A percentile compares a stretch with the other conserved stretches of the same genome.
phyloP scores from a whole-genome alignment of 2,888 invertebrate genomes.

The Campoplex capitator region DNA sequence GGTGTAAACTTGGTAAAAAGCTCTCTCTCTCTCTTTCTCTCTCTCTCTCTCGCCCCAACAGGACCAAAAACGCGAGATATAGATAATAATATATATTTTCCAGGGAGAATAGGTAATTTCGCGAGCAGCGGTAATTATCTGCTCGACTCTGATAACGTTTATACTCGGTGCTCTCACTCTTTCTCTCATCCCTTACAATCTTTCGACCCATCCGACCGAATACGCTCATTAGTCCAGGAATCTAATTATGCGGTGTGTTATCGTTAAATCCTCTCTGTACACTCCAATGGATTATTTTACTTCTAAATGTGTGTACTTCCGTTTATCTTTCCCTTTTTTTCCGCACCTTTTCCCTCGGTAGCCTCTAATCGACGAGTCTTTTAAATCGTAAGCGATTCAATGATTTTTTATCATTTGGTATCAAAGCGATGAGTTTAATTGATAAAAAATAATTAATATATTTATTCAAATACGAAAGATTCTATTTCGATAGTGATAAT shows the following conservation, averaged over 20 bases:
- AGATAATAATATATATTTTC: constrained; percentile 57
- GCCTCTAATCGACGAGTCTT: background rate
- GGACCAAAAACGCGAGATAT: constrained; percentile 38
- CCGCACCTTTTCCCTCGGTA: background rate
- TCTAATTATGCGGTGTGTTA: constrained; percentile 81
- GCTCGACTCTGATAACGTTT: constrained; percentile 68
- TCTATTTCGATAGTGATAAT: background rate
- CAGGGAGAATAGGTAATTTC: constrained; percentile 79
- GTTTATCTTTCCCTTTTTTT: background rate
- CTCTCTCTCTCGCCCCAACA: background rate
- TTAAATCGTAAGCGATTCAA: background rate
- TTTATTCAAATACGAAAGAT: background rate
- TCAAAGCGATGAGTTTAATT: background rate
- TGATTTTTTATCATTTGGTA: background rate
- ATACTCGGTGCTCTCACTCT: constrained; percentile 53
- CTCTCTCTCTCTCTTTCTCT: background rate
- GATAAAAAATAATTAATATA: background rate
- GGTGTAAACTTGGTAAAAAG: constrained; percentile 5
- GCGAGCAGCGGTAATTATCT: constrained; percentile 78
- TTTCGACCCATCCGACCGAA: constrained; percentile 32
- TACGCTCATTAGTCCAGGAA: constrained; percentile 78
- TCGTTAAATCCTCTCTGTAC: constrained; percentile 79
- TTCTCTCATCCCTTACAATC: constrained; percentile 12
- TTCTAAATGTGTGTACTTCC: constrained; percentile 30
- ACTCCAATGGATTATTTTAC: constrained; percentile 74